Base-by-base conservation (phyloP, 2,888 invertebrate genomes). In the Schizotus pectinicornis region DNA sequence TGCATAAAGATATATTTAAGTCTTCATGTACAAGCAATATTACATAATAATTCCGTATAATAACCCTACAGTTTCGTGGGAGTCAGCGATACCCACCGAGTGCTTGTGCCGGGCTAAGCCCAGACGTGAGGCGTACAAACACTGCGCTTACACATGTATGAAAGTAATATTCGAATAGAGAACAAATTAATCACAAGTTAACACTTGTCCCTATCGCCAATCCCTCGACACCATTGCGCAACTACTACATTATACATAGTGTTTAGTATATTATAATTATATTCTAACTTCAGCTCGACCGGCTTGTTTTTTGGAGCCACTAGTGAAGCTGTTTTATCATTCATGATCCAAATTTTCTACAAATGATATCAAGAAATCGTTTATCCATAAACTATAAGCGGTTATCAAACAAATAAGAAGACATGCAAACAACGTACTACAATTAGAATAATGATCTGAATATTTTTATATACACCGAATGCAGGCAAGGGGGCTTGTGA, bases 1-100 rank as follows among this genome's bases (percentile, higher is more conserved):
- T 87, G 87, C 87, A 86, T 87, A 86, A 86, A 86, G 87, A 87
- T 87, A 87, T 86, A 86, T 86, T 87, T 85, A 86, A 86, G 86
- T 87, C 84, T 86, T 86, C 87, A 87, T 87, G 85, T 87, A 87
- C 86, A 87, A 87, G 87, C 87, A 85, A 86, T 85, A 85, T 81
- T 85, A 85, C 83, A 86, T 84, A 85, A 84, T 85, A 39, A 73
- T 72, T 74, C 84, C 83, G 82, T 80, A 79, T 79, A 78, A 76
- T 78, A 78, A 79, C 75, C 79, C 78, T 80, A 80, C 77, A 75
- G 70, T 75, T 74, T 71, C 67, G 71, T 73, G 74, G 73, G 75
- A 73, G 72, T 72, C 72, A 71, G 74, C 74, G 73, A 74, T 71
- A 70, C 75, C 76, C 77, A 74, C 73, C 68, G 65, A 74, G 75